These are phyloP conservation scores for Tricholaema leucomelas DNA, from an alignment of 2,113 vertebrate species.

Conservation along the genomic window DNA sequence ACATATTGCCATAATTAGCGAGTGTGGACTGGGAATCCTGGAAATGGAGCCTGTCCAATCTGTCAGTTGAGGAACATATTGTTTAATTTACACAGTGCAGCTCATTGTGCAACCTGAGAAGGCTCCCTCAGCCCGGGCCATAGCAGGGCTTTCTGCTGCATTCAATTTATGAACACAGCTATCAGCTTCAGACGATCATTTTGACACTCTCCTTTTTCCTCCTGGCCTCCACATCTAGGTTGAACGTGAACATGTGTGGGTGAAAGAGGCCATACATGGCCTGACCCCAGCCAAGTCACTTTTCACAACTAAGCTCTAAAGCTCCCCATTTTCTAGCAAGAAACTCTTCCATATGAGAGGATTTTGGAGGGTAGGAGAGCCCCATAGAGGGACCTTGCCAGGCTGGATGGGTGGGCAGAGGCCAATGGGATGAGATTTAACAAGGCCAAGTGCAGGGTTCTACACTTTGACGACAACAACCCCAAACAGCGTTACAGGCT, in stretches of 20 bases:
- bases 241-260: neutral
- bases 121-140: neutral
- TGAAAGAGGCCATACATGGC: accelerated
- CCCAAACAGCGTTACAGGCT: too few relatives aligned
- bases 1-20: slow-evolving; percentile 68
- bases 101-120: slow-evolving; percentile 20
- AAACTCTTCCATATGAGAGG: neutral
- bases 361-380: too few relatives aligned
- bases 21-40: slow-evolving; percentile 54
- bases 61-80: slow-evolving; percentile 27
- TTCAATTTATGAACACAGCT: neutral
- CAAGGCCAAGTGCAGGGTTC: too few relatives aligned
- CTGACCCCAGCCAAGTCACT: neutral
- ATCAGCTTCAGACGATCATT: neutral
- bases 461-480: too few relatives aligned
- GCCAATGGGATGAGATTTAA: too few relatives aligned
- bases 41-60: slow-evolving; percentile 51
- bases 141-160: neutral
- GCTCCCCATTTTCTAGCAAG: neutral
- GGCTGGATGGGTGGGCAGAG: too few relatives aligned
- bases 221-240: neutral
- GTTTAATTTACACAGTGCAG: slow-evolving; percentile 43
- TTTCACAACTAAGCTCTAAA: neutral
- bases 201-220: neutral
- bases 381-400: too few relatives aligned